Conservation (phyloP, 1,140 invertebrate species). For the Drosophila sulfurigaster region DNA sequence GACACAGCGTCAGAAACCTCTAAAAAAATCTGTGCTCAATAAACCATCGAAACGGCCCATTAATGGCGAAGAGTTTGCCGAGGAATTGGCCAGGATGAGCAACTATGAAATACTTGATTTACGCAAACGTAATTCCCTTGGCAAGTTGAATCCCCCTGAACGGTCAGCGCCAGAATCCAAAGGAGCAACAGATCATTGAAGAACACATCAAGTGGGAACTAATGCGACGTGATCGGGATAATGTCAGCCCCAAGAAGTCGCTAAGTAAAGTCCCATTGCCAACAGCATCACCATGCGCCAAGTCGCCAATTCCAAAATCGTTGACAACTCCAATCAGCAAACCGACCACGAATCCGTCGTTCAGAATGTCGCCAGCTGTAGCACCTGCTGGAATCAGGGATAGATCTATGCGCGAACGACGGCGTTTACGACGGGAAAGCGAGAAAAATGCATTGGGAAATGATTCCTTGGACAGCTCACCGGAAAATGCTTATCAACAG, state of each 20-base stretch:
- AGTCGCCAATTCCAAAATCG: neutral
- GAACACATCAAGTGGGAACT: slow-evolving; percentile 62
- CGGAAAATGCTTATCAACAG: neutral
- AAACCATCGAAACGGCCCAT: slow-evolving; percentile 68
- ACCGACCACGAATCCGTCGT: neutral
- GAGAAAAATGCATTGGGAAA: neutral
- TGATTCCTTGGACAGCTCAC: neutral
- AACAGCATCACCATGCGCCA: neutral
- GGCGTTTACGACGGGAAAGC: neutral
- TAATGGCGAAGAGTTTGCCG: slow-evolving; percentile 75
- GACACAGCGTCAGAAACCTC: neutral
- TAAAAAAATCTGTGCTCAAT: slow-evolving; percentile 52
- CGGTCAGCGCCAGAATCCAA: slow-evolving; percentile 28
- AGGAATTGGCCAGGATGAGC: slow-evolving; percentile 69
- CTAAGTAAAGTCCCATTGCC: neutral
- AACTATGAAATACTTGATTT: slow-evolving; percentile 79
- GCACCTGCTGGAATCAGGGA: slow-evolving; percentile 19
- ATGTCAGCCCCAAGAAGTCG: neutral
- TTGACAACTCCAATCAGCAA: neutral
- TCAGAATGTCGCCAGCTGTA: neutral
- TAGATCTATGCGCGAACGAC: neutral
- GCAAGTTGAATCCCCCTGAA: slow-evolving; percentile 43
- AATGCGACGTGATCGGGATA: slow-evolving; percentile 48
- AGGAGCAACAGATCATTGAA: slow-evolving; percentile 47
- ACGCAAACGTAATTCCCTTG: slow-evolving; percentile 70